Evolutionary conservation across 2,888 invertebrate genomes (phyloP).

Genomic region (Diarsia dahlii): DNA sequence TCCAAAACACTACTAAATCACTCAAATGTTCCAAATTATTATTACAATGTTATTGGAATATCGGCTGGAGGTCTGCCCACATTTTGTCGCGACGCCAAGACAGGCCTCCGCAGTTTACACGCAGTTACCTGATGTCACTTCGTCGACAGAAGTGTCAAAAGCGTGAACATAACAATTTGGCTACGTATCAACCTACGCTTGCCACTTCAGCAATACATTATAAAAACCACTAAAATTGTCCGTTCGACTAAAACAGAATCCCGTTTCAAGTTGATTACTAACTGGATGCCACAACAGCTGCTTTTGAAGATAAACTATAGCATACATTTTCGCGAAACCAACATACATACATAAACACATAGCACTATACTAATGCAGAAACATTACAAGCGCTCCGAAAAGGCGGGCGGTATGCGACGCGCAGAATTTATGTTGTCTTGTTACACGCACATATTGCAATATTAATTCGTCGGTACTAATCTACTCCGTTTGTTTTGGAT

Average conservation of each 20-base stretch:
- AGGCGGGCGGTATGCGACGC: conserved; percentile 53
- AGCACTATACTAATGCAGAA: conserved; percentile 60
- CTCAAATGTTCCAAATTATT: conserved; percentile 41
- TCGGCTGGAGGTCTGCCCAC: conserved; percentile 62
- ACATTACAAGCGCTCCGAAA: conserved; percentile 59
- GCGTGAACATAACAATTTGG: conserved; percentile 68
- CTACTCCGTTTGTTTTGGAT: conserved; percentile 61
- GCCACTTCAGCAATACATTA: conserved; percentile 51
- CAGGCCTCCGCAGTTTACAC: conserved; percentile 60
- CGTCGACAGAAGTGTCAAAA: conserved; percentile 63
- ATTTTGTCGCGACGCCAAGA: conserved; percentile 64
- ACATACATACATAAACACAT: conserved; percentile 65
- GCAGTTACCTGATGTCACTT: conserved; percentile 63
- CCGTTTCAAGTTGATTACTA: conserved; percentile 49
- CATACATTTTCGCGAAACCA: conserved; percentile 66
- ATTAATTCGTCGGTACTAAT: conserved; percentile 55
- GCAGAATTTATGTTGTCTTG: conserved; percentile 64
- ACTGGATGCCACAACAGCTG: conserved; percentile 55
- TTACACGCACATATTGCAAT: conserved; percentile 48
- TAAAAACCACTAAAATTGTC: conserved; percentile 55
- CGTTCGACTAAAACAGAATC: conserved; percentile 38
- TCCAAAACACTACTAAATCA: conserved; percentile 35
- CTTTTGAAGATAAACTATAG: conserved; percentile 63
- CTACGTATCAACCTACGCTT: conserved; percentile 58
- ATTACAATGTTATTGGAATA: conserved; percentile 60